These are phyloP conservation scores for Apis florea DNA, from an alignment of 1,140 invertebrate species.

Conservation along the genomic window DNA sequence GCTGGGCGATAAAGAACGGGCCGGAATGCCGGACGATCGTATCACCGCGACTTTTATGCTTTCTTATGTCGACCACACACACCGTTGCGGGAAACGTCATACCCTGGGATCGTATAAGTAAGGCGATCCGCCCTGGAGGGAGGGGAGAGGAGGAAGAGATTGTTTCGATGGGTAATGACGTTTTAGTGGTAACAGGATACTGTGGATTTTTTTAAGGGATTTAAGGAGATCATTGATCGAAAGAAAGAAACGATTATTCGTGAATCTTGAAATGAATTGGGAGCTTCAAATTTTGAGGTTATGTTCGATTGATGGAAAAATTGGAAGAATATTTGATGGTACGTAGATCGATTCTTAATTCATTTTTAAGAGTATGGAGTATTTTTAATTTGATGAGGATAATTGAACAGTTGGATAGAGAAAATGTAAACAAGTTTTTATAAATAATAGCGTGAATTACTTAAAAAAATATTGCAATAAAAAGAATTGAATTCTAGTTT, in stretches of 20 bases:
- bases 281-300: neutral
- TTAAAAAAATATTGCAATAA: too few relatives aligned
- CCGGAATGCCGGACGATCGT: constrained; percentile 66
- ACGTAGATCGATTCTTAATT: too few relatives aligned
- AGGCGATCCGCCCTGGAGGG: constrained; percentile 34
- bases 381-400: too few relatives aligned
- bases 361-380: neutral
- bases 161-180: constrained; percentile 47
- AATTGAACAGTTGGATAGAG: too few relatives aligned
- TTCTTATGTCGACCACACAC: constrained; percentile 68
- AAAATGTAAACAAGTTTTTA: too few relatives aligned
- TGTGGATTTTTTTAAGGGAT: constrained; percentile 24
- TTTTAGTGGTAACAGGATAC: constrained; percentile 57
- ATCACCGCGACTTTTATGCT: constrained; percentile 68
- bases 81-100: constrained; percentile 37
- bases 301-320: neutral
- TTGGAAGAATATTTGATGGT: neutral
- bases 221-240: constrained; percentile 44
- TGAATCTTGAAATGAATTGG: neutral
- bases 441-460: too few relatives aligned
- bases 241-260: constrained; percentile 14
- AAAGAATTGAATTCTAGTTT: too few relatives aligned
- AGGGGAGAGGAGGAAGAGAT: neutral
- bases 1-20: constrained; percentile 58
- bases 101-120: constrained; percentile 50